phyloP scores from a whole-genome alignment of 1,140 invertebrate genomes.

The Copidosoma floridanum region DNA sequence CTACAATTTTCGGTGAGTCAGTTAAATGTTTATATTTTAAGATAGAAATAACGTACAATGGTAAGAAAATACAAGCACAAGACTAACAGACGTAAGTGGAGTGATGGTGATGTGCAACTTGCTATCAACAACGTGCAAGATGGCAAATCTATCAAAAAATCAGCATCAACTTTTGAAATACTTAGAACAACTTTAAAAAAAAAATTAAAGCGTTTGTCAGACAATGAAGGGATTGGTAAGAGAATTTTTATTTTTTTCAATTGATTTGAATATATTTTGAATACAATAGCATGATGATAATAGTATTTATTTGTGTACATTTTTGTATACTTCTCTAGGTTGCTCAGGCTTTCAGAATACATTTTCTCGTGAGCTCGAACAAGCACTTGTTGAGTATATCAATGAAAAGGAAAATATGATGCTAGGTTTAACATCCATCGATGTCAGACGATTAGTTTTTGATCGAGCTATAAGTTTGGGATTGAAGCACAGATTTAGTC shows the following conservation, averaged over 20 bases:
- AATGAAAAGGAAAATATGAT: conserved; percentile 29
- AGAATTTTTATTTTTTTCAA: neutral
- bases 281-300: neutral
- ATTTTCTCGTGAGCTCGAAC: conserved; percentile 30
- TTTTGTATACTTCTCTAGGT: no score
- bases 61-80: neutral
- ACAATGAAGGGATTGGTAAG: neutral
- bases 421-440: conserved; percentile 29
- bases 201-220: neutral
- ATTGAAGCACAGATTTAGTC: conserved; percentile 28
- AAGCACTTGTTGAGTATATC: conserved; percentile 29
- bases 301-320: neutral
- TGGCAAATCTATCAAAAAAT: neutral
- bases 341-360: conserved; percentile 27
- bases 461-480: conserved; percentile 36
- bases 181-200: neutral
- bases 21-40: no score
- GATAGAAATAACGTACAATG: no score
- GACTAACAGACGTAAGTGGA: neutral
- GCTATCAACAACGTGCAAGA: neutral
- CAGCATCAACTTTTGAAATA: neutral
- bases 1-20: no score
- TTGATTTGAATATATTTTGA: neutral
- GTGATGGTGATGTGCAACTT: neutral
- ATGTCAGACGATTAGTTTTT: conserved; percentile 32